Percentiles rank a stretch among this genome's conserved stretches.
phyloP scores from a whole-genome alignment of 92 coral and sea anemone species.

The Bergia puertoricense region DNA sequence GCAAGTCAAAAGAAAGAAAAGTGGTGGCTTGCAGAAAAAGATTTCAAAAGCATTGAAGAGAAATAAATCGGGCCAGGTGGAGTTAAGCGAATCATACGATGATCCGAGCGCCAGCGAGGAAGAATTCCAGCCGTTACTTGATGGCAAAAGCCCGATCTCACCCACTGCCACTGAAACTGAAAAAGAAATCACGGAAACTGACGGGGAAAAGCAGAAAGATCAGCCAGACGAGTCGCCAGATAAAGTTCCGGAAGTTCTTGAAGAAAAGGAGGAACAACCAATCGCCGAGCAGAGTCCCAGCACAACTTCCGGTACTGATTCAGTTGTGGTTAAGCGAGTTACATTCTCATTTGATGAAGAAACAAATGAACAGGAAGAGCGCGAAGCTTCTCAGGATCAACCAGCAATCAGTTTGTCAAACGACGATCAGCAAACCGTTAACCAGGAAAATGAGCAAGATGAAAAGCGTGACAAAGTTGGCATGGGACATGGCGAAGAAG shows the following conservation, averaged over 20 bases:
- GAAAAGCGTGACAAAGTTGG: not conserved
- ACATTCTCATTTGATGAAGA: slow-evolving; percentile 23
- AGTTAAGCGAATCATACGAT: slow-evolving; percentile 15
- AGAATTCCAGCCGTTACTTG: not conserved
- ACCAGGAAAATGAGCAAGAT: not conserved
- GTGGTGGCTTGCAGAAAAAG: slow-evolving; percentile 35
- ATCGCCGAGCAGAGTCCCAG: not conserved
- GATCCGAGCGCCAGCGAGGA: slow-evolving; percentile 38
- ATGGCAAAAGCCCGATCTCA: not conserved
- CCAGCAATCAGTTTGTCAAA: not conserved
- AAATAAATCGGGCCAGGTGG: slow-evolving; percentile 33
- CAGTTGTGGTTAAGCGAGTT: slow-evolving; percentile 16
- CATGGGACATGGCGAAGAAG: slow-evolving; percentile 16
- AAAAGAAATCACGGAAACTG: not conserved
- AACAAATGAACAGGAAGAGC: not conserved
- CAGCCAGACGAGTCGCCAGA: not conserved
- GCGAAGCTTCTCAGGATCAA: not conserved
- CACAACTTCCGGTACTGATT: slow-evolving; percentile 3
- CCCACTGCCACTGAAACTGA: not conserved
- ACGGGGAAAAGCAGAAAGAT: not conserved
- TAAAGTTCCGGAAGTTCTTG: slow-evolving; percentile 18
- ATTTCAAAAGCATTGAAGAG: slow-evolving; percentile 30
- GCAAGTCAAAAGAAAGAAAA: slow-evolving; percentile 40
- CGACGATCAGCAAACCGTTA: not conserved
- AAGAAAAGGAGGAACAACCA: slow-evolving; percentile 23